Evolutionary conservation across 2,113 vertebrate species (phyloP).

Genomic region (Ctenodactylus gundi): DNA sequence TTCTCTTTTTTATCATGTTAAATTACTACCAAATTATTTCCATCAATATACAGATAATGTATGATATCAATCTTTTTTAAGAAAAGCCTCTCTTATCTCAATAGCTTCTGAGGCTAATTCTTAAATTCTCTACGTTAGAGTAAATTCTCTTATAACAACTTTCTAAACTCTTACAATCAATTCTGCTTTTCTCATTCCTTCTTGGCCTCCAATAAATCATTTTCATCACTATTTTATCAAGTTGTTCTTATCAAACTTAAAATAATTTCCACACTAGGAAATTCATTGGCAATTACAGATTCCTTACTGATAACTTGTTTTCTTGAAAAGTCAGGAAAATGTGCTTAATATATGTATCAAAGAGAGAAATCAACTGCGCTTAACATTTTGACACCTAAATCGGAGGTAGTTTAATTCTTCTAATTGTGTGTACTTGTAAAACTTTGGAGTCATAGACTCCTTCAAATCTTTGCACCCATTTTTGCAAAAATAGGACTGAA

Average conservation of each 20-base stretch:
- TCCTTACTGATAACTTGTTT: not conserved
- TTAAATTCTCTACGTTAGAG: not conserved
- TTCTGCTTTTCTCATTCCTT: not conserved
- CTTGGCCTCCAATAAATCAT: not conserved
- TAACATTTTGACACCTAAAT: not conserved
- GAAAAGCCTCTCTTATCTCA: not conserved
- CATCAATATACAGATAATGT: not conserved
- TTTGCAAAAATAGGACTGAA: not conserved
- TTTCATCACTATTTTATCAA: not conserved
- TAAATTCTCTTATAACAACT: not conserved
- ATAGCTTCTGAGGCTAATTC: not conserved
- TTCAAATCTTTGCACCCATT: not conserved
- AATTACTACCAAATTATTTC: not conserved
- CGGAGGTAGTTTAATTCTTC: not conserved
- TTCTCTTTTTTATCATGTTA: not conserved
- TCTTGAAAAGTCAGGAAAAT: not conserved
- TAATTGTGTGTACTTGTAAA: not conserved
- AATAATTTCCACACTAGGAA: not conserved
- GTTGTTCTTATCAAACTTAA: not conserved
- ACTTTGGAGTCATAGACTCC: not conserved
- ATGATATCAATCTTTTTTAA: not conserved
- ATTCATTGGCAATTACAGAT: not conserved
- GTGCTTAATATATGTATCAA: not conserved
- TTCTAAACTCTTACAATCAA: not conserved
- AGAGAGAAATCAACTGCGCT: no score